These are phyloP conservation scores for Criorhina ranunculi DNA, from an alignment of 2,888 invertebrate species.

Conservation along the genomic window DNA sequence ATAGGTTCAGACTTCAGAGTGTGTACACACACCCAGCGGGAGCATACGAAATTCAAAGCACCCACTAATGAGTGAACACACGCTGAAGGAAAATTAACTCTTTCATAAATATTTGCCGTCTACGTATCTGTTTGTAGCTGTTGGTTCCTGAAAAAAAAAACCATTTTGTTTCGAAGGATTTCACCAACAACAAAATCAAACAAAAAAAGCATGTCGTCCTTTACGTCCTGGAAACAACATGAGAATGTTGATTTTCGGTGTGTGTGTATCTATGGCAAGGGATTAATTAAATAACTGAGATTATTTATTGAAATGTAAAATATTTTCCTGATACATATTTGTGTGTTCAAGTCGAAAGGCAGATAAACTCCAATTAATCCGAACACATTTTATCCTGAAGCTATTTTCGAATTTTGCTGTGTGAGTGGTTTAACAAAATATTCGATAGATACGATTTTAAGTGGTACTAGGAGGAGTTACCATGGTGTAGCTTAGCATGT, in stretches of 20 bases:
- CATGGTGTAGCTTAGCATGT: not conserved
- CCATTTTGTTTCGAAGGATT: not conserved
- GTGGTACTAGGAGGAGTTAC: not conserved
- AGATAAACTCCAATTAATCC: slow-evolving; percentile 38
- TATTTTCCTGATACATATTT: slow-evolving; percentile 1
- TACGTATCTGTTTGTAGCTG: slow-evolving; percentile 1
- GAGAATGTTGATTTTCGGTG: slow-evolving; percentile 3
- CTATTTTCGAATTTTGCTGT: not conserved
- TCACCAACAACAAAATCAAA: too few relatives aligned
- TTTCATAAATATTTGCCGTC: slow-evolving; percentile 31
- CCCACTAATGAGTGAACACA: not conserved
- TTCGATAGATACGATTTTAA: slow-evolving; percentile 5
- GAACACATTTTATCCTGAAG: not conserved
- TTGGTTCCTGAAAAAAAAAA: slow-evolving; percentile 3
- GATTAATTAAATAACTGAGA: slow-evolving; percentile 25
- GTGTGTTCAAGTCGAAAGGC: slow-evolving; percentile 9
- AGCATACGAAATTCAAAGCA: not conserved
- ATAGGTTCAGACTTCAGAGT: not conserved
- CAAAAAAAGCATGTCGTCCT: slow-evolving; percentile 2
- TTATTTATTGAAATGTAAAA: slow-evolving; percentile 35
- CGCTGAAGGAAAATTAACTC: slow-evolving; percentile 27
- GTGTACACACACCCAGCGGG: not conserved
- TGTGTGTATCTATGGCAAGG: not conserved
- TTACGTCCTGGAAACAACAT: slow-evolving; percentile 10
- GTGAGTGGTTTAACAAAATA: not conserved